Base-by-base conservation (phyloP, 2,888 invertebrate species). In the Nomada fabriciana region DNA sequence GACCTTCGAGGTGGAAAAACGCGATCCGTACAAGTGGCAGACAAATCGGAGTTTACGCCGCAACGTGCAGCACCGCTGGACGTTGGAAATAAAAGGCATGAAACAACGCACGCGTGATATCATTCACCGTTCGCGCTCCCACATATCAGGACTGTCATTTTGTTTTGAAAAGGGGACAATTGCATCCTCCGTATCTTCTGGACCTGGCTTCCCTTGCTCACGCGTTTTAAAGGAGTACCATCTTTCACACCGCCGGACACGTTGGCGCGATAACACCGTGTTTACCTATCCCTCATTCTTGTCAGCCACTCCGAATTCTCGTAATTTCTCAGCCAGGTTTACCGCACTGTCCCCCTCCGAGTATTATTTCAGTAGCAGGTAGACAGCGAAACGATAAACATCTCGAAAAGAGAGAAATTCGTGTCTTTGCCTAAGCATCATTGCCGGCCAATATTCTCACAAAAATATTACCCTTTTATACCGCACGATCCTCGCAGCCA, bases 201-300 rank as follows among this genome's bases (percentile, higher is more conserved):
- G 36, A 36, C 36, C 36, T 0, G 36, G 36, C 1, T 36, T 7
- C 36, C 36, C 7, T 36, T 36, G 36, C 36, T 36, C 36, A 7
- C 36, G 36, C 36, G 36, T 36, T 36, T 36, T 36, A 36, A 36
- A 36, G 36, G 36, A 36, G 36, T 7, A 36, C 36, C 36, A 36
- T 36, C 4, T 18, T 50, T 18, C 50, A 13, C 13, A 1, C 11
- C 11, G 25, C 20, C 63, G 20, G 57, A 63, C 68, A 64, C 29
- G 50, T 52, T 20, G 50, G 5, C 55, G 13, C 42, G 75, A 25
- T 29, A 61, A 42, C 53, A 42, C 50, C 57, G 47, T 75, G 77
- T 83, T 83, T 78, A 83, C 72, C 64, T 60, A 63, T 82, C 77
- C 63, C 13, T 71, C 47, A 20, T 43, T 55, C 60, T 36, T 36